Evolutionary conservation across 2,797 vertebrate genomes (phyloP), one percentile per base, ranked within the genome.

Genomic region (Lepus townsendii): DNA sequence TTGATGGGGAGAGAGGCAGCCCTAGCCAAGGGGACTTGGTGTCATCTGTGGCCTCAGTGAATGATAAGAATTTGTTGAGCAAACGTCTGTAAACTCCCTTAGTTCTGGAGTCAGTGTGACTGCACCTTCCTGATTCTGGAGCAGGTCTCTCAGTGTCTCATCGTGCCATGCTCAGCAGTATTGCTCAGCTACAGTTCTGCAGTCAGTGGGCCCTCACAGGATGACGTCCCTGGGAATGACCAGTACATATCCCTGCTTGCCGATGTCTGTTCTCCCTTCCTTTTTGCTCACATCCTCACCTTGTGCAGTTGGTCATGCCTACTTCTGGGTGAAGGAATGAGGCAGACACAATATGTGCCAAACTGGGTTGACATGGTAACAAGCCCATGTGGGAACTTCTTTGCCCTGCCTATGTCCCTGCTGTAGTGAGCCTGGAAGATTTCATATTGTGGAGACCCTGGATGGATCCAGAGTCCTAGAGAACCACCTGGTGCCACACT

Each of bases 291-390:
- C 2, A 4, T 72, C 13, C 9, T 17, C n/a, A 57, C 0, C 19
- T 24, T 5, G 65, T 60, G 8, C 5, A 16, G 32, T 65, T 52
- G 26, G 52, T 7, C 47, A 22, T 86, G 19, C 69, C n/a, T 22
- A 20, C 27, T 87, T 92, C 7, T 60, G 38, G 17, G 42, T 1
- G 20, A 71, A 72, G 79, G 73, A 9, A 73, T 26, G 13, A 84
- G 26, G 20, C 54, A 3, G 47, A n/a, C 2, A 4, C 0, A 0
- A 1, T 5, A 12, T 22, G 14, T n/a, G 11, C 24, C 2, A 5
- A 11, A 62, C 50, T 82, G 22, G n/a, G 8, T 0, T 1, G 27
- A 57, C 30, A 11, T 2, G 54, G 13, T n/a, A 38, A 90, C 13
- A 79, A 73, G 3, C 10, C 17, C 17, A 13, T 0, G 3, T 27